Evolutionary conservation across 2,888 invertebrate species (phyloP), one percentile per base, ranked within the genome.

Genomic region (Chymomyza fuscimana): DNA sequence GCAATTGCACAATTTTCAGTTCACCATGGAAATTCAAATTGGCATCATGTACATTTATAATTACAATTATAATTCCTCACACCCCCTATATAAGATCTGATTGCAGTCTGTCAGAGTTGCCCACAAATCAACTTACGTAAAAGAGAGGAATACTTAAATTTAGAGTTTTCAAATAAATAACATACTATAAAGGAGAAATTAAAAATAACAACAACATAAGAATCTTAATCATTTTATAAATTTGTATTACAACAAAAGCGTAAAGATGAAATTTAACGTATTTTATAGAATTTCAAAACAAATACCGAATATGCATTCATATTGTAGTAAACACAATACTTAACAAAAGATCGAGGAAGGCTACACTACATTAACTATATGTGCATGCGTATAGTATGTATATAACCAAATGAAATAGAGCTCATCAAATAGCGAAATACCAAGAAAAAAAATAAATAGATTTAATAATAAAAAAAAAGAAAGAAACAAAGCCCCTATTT

Each of bases 11-110:
- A 64, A 6, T 32, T 56, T 52, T 63, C 46, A 40, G 16, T 65
- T 54, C 22, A 46, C 12, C 40, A 46, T 12, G 40, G 10, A 36
- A 69, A 36, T 73, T 70, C 63, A 66, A 40, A 69, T 71, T 69
- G 65, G 61, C 56, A 25, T 19, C 19, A 19, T 50, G 16, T 65
- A 69, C 56, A 68, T 63, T 40, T 40, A 40, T 40, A 10, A 9
- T 40, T 40, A 40, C 40, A 2, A 32, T 7, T 32, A 46, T 46
- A 46, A 6, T 0, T 12, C 40, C 12, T 7, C 40, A 2, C 9
- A 32, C 32, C 32, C 32, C 7, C 32, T 2, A 2, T 32, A 12
- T 3, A 46, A 4, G 12, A 46, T 46, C 36, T 36, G 36, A 36
- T 9, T 36, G 6, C 36, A 36, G 36, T 36, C 36, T 25, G 25